A percentile compares a stretch with the other conserved stretches of the same genome.
These are phyloP conservation scores for Dasyprocta punctata DNA, from an alignment of 2,113 vertebrate species.

Conservation along the genomic window DNA sequence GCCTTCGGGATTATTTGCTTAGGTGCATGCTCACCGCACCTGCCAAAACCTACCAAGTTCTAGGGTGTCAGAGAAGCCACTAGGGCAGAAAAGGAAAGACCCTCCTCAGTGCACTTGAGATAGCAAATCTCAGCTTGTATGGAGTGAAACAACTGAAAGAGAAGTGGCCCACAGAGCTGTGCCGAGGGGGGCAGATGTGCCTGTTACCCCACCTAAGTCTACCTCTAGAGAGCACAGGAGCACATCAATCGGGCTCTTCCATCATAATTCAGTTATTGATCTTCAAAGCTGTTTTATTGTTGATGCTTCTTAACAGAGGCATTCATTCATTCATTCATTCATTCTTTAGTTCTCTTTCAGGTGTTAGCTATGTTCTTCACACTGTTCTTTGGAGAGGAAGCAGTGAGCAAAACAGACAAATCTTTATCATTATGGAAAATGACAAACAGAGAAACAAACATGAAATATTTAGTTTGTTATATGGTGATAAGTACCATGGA, in stretches of 20 bases:
- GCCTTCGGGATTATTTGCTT: too few relatives aligned
- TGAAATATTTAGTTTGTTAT: constrained; percentile 11
- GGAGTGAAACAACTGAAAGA: not conserved
- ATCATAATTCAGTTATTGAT: not conserved
- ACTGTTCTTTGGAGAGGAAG: not conserved
- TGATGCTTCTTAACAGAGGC: not conserved
- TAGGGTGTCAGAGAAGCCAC: not conserved
- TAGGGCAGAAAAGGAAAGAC: not conserved
- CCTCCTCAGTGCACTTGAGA: not conserved
- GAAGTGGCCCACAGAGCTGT: not conserved
- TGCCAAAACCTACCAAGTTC: not conserved
- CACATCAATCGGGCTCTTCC: too few relatives aligned
- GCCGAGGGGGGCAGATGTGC: not conserved
- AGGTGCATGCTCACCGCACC: too few relatives aligned
- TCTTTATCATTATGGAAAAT: not conserved
- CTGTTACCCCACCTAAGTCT: not conserved
- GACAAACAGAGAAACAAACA: not conserved
- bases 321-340: not conserved
- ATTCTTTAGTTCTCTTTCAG: not conserved
- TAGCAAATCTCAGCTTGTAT: not conserved
- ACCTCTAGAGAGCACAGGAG: not conserved
- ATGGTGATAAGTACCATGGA: not conserved
- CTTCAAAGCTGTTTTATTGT: not conserved
- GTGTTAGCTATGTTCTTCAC: not conserved
- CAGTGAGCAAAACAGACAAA: not conserved